Base-by-base conservation (phyloP, 2,113 vertebrate genomes). In the Coregonus clupeaformis region DNA sequence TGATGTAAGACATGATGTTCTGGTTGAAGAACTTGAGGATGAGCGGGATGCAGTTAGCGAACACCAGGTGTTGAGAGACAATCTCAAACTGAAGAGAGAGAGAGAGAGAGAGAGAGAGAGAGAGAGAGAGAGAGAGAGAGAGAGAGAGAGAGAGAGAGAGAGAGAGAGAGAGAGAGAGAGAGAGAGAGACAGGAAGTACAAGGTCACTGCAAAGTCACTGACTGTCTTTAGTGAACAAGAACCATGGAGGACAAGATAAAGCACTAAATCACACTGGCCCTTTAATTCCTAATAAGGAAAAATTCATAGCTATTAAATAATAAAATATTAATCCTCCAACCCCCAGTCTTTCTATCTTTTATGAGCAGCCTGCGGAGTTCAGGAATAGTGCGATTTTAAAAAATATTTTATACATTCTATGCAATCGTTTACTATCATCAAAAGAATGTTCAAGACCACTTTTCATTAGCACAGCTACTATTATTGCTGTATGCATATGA, bases 21-120 rank as follows among this genome's bases (percentile, higher is more conserved):
- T 98, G 97, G 93, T 98, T 98, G 95, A 99, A 99, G 94, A 99
- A 99, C 90, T 99, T 99, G 85, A 99, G 95, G 86, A 99, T 98
- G 89, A 99, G 91, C 0, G 97, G 97, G 89, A 99, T 98, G 87
- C 97, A 99, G 93, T 98, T 99, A 91, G 97, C 97, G 87, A 99
- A 99, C 80, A 99, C 97, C 89, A 99, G 90, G 63, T 99, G 97
- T 18, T 99, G 97, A 45, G 97, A 96, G 81, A 98, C 94, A 0
- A 98, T 98, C 85, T 99, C 97, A 86, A 99, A 99, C 97, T 99
- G 91, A 64, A 82, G 77, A 85, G 55, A 72, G 77, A 71, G 30
- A 88, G 77, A 64, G 18, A 77, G 63, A 74, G 22, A 11, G 13
- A 57, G 52, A 20, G 52, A 5, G 4, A 30, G 29, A 30, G 29